Conservation (phyloP, 2,888 invertebrate species). For the Abrostola triplasia region DNA sequence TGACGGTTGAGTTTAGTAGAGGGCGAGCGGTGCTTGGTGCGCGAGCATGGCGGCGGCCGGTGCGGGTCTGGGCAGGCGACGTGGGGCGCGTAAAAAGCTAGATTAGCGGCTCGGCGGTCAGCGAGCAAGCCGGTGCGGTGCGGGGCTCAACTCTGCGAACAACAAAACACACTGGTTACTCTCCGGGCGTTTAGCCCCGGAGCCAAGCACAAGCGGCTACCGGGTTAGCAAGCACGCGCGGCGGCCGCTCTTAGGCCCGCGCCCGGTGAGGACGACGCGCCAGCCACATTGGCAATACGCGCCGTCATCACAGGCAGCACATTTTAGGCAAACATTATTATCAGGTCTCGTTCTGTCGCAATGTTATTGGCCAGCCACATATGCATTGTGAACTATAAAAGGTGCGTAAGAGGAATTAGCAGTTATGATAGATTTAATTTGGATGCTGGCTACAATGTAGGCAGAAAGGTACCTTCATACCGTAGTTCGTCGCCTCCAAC, state of each 20-base stretch:
- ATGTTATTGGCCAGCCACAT: constrained; percentile 73
- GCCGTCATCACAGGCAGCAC: constrained; percentile 60
- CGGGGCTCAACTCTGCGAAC: constrained; percentile 89
- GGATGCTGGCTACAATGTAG: constrained; percentile 60
- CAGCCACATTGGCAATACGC: constrained; percentile 29
- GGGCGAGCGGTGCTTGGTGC: constrained; percentile 87
- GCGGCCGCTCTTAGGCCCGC: constrained; percentile 76
- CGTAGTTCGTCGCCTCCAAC: constrained; percentile 67
- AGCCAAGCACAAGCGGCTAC: constrained; percentile 88
- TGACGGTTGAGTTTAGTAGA: constrained; percentile 86
- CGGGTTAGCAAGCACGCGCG: constrained; percentile 86
- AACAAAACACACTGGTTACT: constrained; percentile 88
- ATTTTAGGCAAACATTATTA: constrained; percentile 65
- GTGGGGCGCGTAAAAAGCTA: constrained; percentile 87
- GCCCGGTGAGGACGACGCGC: constrained; percentile 47
- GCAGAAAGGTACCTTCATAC: constrained; percentile 63
- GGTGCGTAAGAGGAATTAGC: constrained; percentile 69
- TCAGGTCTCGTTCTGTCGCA: constrained; percentile 62
- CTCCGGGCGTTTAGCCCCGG: constrained; percentile 84
- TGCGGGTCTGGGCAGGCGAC: constrained; percentile 83
- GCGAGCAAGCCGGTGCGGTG: constrained; percentile 88
- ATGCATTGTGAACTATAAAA: constrained; percentile 67
- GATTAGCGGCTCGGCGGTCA: constrained; percentile 88
- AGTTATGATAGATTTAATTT: constrained; percentile 61
- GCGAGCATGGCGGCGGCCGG: constrained; percentile 86